Conservation (phyloP, 2,888 invertebrate species). For the Metalampra italica region DNA sequence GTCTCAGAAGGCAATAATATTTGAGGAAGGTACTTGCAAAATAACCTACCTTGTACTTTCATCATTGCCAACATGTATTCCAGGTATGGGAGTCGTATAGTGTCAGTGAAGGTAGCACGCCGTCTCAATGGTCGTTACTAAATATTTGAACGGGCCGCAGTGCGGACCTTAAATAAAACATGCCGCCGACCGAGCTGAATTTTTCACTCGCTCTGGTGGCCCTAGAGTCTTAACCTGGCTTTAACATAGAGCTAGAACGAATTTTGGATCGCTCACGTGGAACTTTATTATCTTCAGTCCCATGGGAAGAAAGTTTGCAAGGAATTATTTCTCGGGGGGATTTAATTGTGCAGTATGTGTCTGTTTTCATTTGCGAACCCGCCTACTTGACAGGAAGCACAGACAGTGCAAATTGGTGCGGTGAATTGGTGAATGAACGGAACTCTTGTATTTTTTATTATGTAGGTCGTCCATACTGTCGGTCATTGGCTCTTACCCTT, state of each 20-base stretch:
- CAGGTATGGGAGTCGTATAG: constrained; percentile 1
- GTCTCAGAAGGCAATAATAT: too few species aligned
- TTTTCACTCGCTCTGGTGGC: constrained; percentile 50
- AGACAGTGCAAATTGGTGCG: too few species aligned
- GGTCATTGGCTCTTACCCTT: too few species aligned
- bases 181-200: constrained; percentile 56
- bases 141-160: constrained; percentile 66
- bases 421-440: too few species aligned
- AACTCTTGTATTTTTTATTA: too few species aligned
- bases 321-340: not conserved
- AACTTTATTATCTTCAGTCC: not conserved
- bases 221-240: constrained; percentile 34
- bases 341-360: too few species aligned
- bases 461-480: too few species aligned
- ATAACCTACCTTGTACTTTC: too few species aligned
- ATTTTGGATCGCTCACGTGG: not conserved
- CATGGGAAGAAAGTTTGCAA: not conserved
- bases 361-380: too few species aligned
- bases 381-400: too few species aligned
- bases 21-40: too few species aligned
- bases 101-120: constrained; percentile 38
- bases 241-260: constrained; percentile 7
- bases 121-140: constrained; percentile 55
- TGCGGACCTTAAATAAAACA: constrained; percentile 66
- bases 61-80: not conserved